These are phyloP conservation scores for Brachyistius frenatus DNA, from an alignment of 2,113 vertebrate genomes.

Conservation along the genomic window DNA sequence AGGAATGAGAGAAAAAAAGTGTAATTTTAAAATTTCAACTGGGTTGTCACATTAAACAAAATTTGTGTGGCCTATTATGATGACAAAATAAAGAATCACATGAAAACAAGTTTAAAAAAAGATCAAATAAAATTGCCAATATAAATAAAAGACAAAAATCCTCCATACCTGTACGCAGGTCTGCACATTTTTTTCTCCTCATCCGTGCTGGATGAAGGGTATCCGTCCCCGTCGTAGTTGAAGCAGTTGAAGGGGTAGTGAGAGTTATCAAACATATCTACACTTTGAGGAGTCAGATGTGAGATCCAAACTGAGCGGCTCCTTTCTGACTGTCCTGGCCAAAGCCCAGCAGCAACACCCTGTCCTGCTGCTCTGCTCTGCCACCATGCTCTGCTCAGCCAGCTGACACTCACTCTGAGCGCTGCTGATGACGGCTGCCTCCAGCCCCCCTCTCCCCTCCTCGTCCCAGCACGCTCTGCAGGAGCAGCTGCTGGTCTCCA, in stretches of 20 bases:
- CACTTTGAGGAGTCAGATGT: constrained; percentile 24
- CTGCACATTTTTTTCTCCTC: constrained; percentile 94
- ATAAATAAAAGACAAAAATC: background rate
- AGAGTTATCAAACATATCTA: constrained; percentile 93
- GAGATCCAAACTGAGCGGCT: constrained; percentile 17
- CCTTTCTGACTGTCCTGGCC: constrained; percentile 36
- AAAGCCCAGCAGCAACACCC: constrained; percentile 59
- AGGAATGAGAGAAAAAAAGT: background rate
- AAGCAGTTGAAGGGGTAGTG: constrained; percentile 99
- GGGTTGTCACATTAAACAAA: too few relatives aligned
- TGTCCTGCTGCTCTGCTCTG: constrained; percentile 60
- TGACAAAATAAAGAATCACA: too few relatives aligned
- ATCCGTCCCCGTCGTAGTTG: constrained; percentile 94
- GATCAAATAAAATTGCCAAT: too few relatives aligned
- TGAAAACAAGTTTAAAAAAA: too few relatives aligned
- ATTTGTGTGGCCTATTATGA: too few relatives aligned
- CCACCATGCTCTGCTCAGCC: constrained; percentile 69
- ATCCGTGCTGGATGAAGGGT: constrained; percentile 91
- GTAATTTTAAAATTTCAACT: too few relatives aligned
- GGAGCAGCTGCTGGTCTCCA: constrained; percentile 50
- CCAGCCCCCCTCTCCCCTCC: constrained; percentile 5
- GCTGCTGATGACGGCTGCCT: constrained; percentile 48
- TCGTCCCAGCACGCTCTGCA: constrained; percentile 51
- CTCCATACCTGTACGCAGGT: constrained; percentile 93
- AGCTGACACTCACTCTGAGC: constrained; percentile 55